Evolutionary conservation across 2,797 vertebrate genomes (phyloP).

Genomic region (Esox masquinongy): DNA sequence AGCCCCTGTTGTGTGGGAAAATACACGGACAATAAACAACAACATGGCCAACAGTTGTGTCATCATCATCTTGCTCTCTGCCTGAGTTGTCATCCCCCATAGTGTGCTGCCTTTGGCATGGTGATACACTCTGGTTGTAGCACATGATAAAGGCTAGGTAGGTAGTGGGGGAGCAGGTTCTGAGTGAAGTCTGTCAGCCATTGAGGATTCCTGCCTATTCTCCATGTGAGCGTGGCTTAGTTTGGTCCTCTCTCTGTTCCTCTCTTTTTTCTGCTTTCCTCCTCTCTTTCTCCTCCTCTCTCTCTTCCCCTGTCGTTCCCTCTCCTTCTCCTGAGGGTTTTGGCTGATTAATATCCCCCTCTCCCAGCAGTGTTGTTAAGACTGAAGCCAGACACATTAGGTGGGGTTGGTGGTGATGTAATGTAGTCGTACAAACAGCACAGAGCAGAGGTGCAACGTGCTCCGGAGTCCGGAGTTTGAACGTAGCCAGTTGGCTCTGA

Average conservation of each 20-base stretch:
- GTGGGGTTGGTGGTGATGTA: constrained; percentile 56
- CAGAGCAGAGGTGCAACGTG: constrained; percentile 37
- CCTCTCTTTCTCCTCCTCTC: neutral
- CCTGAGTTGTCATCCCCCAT: constrained; percentile 45
- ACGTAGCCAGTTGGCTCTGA: constrained; percentile 25
- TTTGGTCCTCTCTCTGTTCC: neutral
- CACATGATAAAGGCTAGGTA: neutral
- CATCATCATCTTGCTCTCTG: constrained; percentile 25
- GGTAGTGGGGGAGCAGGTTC: neutral
- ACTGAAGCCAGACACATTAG: constrained; percentile 48
- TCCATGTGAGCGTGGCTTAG: neutral
- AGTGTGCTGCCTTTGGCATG: neutral
- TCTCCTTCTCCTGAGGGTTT: constrained; percentile 29
- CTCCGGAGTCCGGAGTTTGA: constrained; percentile 38
- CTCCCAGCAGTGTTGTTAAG: constrained; percentile 53
- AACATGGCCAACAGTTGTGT: constrained; percentile 52
- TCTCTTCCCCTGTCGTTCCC: constrained; percentile 8
- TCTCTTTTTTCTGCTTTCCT: constrained; percentile 7
- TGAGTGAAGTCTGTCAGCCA: neutral
- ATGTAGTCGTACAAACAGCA: constrained; percentile 59
- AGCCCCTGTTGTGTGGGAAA: constrained; percentile 71
- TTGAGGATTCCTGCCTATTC: constrained; percentile 4
- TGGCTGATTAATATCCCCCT: constrained; percentile 54
- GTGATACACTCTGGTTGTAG: constrained; percentile 16
- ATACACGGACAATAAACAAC: constrained; percentile 49